Evolutionary conservation across 2,888 invertebrate genomes (phyloP).

Genomic region (Standfussiana lucernea): DNA sequence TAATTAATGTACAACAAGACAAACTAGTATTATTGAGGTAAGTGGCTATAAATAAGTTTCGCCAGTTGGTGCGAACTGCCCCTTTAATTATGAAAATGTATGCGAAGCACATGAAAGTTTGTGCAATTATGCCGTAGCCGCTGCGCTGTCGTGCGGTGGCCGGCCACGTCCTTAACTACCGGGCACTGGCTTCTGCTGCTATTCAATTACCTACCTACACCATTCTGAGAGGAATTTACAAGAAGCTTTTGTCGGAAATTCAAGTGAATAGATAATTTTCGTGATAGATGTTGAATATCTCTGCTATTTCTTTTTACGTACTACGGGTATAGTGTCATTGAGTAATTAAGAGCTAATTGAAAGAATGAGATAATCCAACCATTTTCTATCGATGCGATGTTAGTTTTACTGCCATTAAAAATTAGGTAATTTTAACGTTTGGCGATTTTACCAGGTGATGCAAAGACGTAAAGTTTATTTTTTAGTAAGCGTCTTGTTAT

Average conservation of each 20-base stretch:
- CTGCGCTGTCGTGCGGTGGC: conserved; percentile 79
- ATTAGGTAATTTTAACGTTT: background rate
- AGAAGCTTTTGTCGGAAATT: conserved; percentile 79
- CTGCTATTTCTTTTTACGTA: background rate
- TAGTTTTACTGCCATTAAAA: background rate
- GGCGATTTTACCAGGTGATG: background rate
- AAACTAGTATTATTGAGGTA: conserved; percentile 78
- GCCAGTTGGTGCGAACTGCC: conserved; percentile 86
- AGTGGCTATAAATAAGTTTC: conserved; percentile 83
- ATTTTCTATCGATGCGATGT: background rate
- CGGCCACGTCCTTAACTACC: conserved; percentile 84
- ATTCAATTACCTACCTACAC: conserved; percentile 85
- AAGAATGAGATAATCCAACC: background rate
- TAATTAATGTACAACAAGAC: conserved; percentile 56
- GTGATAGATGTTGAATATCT: conserved; percentile 10
- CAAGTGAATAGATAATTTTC: conserved; percentile 44
- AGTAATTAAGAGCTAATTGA: conserved; percentile 1
- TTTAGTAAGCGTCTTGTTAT: background rate
- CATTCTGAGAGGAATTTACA: conserved; percentile 80
- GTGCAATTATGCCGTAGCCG: conserved; percentile 87
- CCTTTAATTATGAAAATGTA: conserved; percentile 90
- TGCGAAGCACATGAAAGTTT: conserved; percentile 90
- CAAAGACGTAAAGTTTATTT: background rate
- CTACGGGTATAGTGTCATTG: background rate
- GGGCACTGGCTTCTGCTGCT: conserved; percentile 81